A percentile compares a stretch with the other conserved stretches of the same genome.
Evolutionary conservation across 2,888 invertebrate genomes (phyloP).

Genomic region (Pecten maximus): DNA sequence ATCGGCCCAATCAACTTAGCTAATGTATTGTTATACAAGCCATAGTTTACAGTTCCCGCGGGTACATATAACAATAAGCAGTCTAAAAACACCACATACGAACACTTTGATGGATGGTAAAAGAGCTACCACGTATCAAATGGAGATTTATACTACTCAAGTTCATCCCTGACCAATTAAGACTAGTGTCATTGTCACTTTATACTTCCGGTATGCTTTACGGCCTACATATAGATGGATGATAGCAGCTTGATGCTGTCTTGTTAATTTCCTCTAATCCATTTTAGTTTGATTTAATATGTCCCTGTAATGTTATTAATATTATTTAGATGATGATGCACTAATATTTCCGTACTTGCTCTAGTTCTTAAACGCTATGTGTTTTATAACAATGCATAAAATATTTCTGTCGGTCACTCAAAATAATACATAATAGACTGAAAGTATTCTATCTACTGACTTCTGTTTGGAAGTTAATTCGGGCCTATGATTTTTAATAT

Average conservation of each 20-base stretch:
- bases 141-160: background rate
- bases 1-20: background rate
- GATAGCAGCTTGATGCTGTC: background rate
- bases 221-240: background rate
- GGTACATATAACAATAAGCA: background rate
- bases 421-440: too few species aligned
- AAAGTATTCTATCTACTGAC: too few species aligned
- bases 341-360: background rate
- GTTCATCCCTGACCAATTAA: background rate
- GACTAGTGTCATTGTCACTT: background rate
- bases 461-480: too few species aligned
- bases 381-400: too few species aligned
- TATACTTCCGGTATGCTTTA: background rate
- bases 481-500: too few species aligned
- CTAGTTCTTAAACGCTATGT: background rate
- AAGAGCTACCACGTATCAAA: background rate
- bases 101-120: background rate
- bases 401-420: too few species aligned
- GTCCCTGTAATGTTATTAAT: background rate
- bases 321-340: background rate
- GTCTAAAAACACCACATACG: background rate
- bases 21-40: background rate
- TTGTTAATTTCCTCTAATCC: background rate
- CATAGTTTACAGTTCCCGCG: background rate
- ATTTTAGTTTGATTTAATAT: background rate